These are phyloP conservation scores for Phymorhynchus buccinoides DNA, from an alignment of 1,140 invertebrate species.

Conservation along the genomic window DNA sequence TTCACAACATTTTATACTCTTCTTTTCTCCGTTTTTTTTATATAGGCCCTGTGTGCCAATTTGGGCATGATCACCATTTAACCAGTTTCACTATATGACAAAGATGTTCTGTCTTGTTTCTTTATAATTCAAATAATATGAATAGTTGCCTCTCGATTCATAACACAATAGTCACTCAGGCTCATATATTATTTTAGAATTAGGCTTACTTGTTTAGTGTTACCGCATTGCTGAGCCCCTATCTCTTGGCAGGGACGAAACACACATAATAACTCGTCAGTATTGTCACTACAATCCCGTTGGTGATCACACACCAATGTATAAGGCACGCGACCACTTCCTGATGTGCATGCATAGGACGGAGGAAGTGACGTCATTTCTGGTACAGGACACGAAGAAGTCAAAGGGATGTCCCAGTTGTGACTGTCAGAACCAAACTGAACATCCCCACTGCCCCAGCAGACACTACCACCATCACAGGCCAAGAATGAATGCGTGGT, in stretches of 20 bases:
- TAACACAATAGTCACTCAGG: too few relatives aligned
- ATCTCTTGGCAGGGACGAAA: not conserved
- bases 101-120: too few relatives aligned
- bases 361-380: not conserved
- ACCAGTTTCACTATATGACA: too few relatives aligned
- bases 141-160: too few relatives aligned
- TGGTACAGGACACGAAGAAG: not conserved
- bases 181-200: too few relatives aligned
- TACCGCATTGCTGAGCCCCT: not conserved
- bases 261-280: not conserved
- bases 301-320: not conserved
- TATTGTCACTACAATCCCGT: not conserved
- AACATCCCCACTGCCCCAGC: not conserved
- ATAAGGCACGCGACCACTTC: not conserved
- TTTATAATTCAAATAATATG: too few relatives aligned
- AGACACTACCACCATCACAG: not conserved
- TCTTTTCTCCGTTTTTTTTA: too few relatives aligned
- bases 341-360: not conserved
- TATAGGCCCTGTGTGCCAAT: too few relatives aligned
- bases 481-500: not conserved
- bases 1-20: too few relatives aligned
- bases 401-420: not conserved
- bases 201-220: not conserved
- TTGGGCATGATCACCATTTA: too few relatives aligned
- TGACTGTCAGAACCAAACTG: not conserved